A percentile compares a stretch with the other conserved stretches of the same genome.
phyloP scores from a whole-genome alignment of 2,888 invertebrate genomes.

The Orchesellides sinensis region DNA sequence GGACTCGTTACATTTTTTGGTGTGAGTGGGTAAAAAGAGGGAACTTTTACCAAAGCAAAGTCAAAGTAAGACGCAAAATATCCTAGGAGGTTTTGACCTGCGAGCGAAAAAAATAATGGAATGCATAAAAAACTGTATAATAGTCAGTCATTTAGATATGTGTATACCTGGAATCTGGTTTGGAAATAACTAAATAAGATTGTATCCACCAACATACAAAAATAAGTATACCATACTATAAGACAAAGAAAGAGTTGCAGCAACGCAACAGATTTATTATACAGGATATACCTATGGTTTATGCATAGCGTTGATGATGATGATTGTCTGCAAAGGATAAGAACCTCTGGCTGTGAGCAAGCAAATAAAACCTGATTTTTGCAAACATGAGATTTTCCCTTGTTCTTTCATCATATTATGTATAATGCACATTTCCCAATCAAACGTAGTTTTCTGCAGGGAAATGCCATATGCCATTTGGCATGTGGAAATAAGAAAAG shows the following conservation, averaged over 20 bases:
- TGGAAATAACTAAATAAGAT: neutral
- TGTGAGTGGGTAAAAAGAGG: neutral
- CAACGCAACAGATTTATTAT: constrained; percentile 3
- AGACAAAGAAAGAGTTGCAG: neutral
- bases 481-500: too few relatives aligned
- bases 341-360: constrained; percentile 25
- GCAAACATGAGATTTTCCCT: neutral
- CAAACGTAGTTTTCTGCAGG: too few relatives aligned
- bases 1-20: too few relatives aligned
- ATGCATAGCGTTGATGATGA: constrained; percentile 36
- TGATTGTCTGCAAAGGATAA: constrained; percentile 51
- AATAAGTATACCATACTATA: too few relatives aligned
- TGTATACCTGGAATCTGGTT: too few relatives aligned
- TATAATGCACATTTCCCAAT: neutral
- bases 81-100: constrained; percentile 46
- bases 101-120: neutral
- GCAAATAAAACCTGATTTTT: neutral
- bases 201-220: constrained; percentile 20
- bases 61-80: constrained; percentile 60
- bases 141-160: too few relatives aligned
- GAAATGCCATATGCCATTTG: too few relatives aligned
- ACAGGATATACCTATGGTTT: too few relatives aligned
- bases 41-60: constrained; percentile 24
- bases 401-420: neutral
- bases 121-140: too few relatives aligned